Evolutionary conservation across 2,888 invertebrate genomes (phyloP).

Genomic region (Ormyrus labotus): DNA sequence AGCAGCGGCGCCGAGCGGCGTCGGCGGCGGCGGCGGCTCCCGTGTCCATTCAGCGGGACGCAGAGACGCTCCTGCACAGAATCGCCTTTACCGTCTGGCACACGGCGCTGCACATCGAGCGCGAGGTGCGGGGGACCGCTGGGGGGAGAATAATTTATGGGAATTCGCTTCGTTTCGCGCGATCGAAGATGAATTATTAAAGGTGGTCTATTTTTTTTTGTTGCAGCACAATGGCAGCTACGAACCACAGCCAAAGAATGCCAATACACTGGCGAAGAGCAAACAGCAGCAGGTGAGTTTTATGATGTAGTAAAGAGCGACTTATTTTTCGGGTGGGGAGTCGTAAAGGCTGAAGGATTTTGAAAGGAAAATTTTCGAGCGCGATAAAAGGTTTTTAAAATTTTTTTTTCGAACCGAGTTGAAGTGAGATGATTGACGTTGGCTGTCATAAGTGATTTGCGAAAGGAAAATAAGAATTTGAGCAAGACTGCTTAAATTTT

Average conservation of each 20-base stretch:
- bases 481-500: no score
- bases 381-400: no score
- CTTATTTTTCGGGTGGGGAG: no score
- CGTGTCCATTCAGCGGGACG: constrained; percentile 76
- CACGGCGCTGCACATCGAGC: constrained; percentile 83
- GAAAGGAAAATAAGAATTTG: no score
- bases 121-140: constrained; percentile 59
- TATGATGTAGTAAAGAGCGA: not conserved
- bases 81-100: constrained; percentile 87
- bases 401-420: no score
- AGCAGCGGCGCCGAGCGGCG: constrained; percentile 58
- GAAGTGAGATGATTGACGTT: no score
- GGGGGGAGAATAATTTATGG: not conserved
- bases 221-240: constrained; percentile 74
- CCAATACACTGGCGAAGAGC: constrained; percentile 63
- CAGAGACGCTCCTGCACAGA: constrained; percentile 81
- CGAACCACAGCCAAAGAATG: constrained; percentile 68
- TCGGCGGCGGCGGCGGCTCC: constrained; percentile 62
- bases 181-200: not conserved
- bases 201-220: constrained; percentile 47
- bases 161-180: not conserved
- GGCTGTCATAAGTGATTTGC: no score
- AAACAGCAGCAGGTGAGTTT: constrained; percentile 61
- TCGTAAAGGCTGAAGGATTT: no score
- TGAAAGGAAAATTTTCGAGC: no score